Conservation (phyloP, 1,140 invertebrate species). For the Andrena cerasifolii region DNA sequence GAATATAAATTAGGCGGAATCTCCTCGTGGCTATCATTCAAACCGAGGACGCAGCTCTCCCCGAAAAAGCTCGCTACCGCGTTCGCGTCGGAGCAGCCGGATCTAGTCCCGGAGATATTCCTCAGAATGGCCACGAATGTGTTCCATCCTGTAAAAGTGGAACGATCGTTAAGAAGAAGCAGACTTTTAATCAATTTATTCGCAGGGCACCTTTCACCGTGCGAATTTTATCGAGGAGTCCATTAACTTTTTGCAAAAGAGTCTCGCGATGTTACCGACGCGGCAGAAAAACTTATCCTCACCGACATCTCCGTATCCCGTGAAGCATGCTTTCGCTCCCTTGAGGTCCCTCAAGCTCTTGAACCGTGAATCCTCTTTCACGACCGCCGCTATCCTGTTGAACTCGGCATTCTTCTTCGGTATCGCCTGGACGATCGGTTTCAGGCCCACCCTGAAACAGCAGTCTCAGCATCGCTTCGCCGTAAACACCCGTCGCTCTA, state of each 20-base stretch:
- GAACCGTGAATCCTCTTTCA: constrained; percentile 85
- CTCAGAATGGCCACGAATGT: constrained; percentile 81
- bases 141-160: constrained; percentile 81
- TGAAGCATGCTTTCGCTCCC: constrained; percentile 88
- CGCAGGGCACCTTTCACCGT: too few species aligned
- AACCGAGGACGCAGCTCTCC: constrained; percentile 84
- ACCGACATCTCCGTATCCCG: constrained; percentile 86
- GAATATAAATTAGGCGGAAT: constrained; percentile 71
- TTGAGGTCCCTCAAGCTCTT: constrained; percentile 84
- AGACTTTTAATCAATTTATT: too few species aligned
- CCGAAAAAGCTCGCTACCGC: constrained; percentile 85
- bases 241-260: not conserved
- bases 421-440: constrained; percentile 86
- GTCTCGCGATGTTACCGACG: not conserved
- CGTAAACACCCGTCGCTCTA: not conserved
- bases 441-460: constrained; percentile 83
- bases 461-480: constrained; percentile 8
- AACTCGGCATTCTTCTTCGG: constrained; percentile 84
- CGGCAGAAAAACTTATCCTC: constrained; percentile 76
- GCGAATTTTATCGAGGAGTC: too few species aligned
- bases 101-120: constrained; percentile 73
- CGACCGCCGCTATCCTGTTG: constrained; percentile 87
- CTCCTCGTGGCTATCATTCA: constrained; percentile 62
- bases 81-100: constrained; percentile 77
- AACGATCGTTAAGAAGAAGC: not conserved